These are phyloP conservation scores for Epinephelus cyanopodus DNA, from an alignment of 2,113 vertebrate genomes.

Conservation along the genomic window DNA sequence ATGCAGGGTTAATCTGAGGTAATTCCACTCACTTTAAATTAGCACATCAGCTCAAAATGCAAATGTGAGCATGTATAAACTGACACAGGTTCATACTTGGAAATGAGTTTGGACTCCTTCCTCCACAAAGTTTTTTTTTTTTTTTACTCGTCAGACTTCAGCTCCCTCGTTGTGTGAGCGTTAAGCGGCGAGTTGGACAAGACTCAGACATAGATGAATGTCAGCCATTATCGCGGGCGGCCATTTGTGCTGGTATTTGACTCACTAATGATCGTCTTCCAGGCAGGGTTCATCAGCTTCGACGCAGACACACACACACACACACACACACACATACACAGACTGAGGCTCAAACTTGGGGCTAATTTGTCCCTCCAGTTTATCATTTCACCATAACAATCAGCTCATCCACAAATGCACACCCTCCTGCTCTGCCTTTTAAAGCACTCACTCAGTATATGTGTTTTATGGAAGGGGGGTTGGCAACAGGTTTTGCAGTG, in stretches of 20 bases:
- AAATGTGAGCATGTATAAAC: not conserved
- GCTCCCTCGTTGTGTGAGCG: constrained; percentile 47
- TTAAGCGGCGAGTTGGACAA: constrained; percentile 73
- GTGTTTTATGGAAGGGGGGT: not conserved
- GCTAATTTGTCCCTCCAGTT: constrained; percentile 56
- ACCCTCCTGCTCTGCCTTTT: constrained; percentile 1
- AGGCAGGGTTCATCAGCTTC: constrained; percentile 67
- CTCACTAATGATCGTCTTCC: constrained; percentile 81
- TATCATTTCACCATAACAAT: constrained; percentile 37
- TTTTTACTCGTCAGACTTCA: constrained; percentile 36
- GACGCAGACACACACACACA: constrained; percentile 20
- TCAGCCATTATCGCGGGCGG: constrained; percentile 79
- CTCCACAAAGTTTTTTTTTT: constrained; percentile 13
- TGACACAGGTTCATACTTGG: not conserved
- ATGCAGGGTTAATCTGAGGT: not conserved
- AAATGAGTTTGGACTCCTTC: constrained; percentile 9
- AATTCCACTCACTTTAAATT: not conserved
- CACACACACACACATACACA: constrained; percentile 18
- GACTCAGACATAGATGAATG: constrained; percentile 82
- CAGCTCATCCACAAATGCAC: not conserved
- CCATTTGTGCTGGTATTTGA: constrained; percentile 82
- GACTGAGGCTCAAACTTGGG: constrained; percentile 33
- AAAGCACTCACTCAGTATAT: not conserved
- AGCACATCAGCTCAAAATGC: too few relatives aligned
- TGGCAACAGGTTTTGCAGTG: constrained; percentile 27